Conservation (phyloP, 2,888 invertebrate genomes). For the Dynastes maya region DNA sequence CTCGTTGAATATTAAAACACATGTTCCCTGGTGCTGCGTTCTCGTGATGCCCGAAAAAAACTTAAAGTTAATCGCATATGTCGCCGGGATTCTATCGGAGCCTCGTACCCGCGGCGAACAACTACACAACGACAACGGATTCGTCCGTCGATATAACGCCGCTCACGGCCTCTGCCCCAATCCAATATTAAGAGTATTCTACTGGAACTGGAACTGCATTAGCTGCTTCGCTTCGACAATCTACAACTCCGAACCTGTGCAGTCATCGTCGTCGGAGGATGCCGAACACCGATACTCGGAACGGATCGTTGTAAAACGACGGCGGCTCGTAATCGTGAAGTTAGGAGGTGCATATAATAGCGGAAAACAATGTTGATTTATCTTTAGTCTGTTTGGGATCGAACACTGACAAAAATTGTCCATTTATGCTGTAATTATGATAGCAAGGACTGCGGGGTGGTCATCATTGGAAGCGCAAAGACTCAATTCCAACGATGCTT, state of each 20-base stretch:
- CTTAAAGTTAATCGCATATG: constrained; percentile 34
- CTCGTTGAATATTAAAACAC: constrained; percentile 46
- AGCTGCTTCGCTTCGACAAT: not conserved
- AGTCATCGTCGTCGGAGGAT: not conserved
- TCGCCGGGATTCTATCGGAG: constrained; percentile 14
- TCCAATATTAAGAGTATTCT: constrained; percentile 4
- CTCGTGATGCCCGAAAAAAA: constrained; percentile 23
- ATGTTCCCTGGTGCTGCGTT: constrained; percentile 12
- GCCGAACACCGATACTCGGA: not conserved
- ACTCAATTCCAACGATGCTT: no score
- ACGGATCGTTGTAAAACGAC: not conserved
- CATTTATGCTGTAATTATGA: no score
- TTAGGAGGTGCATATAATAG: no score
- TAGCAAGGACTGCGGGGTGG: no score
- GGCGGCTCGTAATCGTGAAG: not conserved
- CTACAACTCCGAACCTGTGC: not conserved
- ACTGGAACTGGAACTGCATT: not conserved
- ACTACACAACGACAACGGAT: not conserved
- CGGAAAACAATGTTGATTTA: no score
- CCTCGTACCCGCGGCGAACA: not conserved
- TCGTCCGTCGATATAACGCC: not conserved
- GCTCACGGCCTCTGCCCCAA: not conserved
- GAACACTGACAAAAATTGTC: no score
- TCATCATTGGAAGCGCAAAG: no score
- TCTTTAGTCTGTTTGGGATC: no score